A percentile compares a stretch with the other conserved stretches of the same genome.
These are phyloP conservation scores for Platichthys stellatus DNA, from an alignment of 2,113 vertebrate species.

Conservation along the genomic window DNA sequence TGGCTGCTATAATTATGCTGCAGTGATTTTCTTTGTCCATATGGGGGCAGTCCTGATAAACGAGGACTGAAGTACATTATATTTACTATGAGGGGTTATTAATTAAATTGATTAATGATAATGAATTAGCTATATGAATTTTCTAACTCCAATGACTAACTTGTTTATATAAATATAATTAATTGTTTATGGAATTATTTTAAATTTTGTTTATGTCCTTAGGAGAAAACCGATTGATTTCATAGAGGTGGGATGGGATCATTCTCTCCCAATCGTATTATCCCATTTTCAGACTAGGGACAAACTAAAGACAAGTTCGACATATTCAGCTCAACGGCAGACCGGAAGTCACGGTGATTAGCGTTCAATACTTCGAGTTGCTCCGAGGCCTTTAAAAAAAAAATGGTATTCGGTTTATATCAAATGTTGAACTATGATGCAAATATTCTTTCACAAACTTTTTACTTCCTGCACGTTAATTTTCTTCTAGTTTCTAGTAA, in stretches of 20 bases:
- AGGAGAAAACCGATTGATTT: not conserved
- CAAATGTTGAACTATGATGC: too few species aligned
- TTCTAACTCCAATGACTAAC: too few species aligned
- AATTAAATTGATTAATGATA: not conserved
- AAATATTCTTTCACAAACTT: too few species aligned
- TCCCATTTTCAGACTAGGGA: not conserved
- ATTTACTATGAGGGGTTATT: not conserved
- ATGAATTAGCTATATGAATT: too few species aligned
- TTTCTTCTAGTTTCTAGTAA: too few species aligned
- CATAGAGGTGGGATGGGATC: not conserved
- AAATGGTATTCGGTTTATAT: not conserved
- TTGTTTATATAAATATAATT: not conserved
- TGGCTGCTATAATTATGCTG: slow-evolving; percentile 2
- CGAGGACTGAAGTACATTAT: not conserved
- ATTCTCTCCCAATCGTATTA: not conserved
- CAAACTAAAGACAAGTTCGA: not conserved
- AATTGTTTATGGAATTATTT: not conserved
- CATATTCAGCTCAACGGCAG: not conserved
- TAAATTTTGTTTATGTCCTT: not conserved
- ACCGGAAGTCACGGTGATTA: slow-evolving; percentile 30
- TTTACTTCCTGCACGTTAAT: too few species aligned
- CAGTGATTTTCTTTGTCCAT: slow-evolving; percentile 34
- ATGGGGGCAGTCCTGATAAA: slow-evolving; percentile 32
- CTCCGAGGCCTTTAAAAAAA: not conserved
- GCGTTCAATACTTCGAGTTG: not conserved